Evolutionary conservation across 1,140 invertebrate species (phyloP).

Genomic region (Leptinotarsa undecemlineata): DNA sequence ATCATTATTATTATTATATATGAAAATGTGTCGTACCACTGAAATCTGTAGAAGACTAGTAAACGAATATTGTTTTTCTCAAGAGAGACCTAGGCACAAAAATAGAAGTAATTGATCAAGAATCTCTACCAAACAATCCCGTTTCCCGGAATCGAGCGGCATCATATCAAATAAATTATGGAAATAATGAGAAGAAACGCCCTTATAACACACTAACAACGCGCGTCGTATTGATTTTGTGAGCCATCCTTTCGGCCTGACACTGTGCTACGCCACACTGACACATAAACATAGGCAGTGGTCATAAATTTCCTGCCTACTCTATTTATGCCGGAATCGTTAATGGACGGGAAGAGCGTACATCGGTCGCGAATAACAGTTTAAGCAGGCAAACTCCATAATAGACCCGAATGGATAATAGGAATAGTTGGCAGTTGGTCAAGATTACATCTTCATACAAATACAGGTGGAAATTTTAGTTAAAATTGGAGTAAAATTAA

Average conservation of each 20-base stretch:
- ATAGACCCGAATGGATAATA: neutral
- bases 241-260: conserved; percentile 17
- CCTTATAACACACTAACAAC: neutral
- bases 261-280: conserved; percentile 15
- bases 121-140: too few relatives aligned
- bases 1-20: too few relatives aligned
- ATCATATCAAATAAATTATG: neutral
- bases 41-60: too few relatives aligned
- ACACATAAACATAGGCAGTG: conserved; percentile 28
- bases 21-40: too few relatives aligned
- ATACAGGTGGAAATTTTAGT: neutral
- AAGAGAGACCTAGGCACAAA: too few relatives aligned
- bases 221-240: conserved; percentile 20
- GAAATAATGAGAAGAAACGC: conserved; percentile 14
- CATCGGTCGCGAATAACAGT: conserved; percentile 13
- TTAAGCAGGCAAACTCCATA: neutral
- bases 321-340: neutral
- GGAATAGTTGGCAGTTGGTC: too few relatives aligned
- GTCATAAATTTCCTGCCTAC: conserved; percentile 13
- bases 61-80: too few relatives aligned
- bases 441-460: neutral
- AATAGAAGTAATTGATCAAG: too few relatives aligned
- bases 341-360: conserved; percentile 6
- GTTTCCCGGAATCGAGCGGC: too few relatives aligned
- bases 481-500: too few relatives aligned